Evolutionary conservation across 1,140 invertebrate genomes (phyloP), one percentile per base, ranked within the genome.

Genomic region (Drosophila persimilis): DNA sequence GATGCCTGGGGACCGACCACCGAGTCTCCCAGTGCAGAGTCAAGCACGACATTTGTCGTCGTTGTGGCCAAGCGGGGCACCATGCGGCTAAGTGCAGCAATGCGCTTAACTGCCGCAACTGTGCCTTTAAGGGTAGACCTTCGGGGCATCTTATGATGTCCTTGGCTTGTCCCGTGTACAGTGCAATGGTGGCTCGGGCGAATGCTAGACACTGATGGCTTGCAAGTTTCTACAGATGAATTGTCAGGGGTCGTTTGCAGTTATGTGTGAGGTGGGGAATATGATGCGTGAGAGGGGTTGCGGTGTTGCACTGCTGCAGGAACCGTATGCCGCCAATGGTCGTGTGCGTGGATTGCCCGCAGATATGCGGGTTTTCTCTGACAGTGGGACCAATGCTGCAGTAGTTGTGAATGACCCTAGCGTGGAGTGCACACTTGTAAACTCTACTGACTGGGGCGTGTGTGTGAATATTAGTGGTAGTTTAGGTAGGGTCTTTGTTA

Each of bases 61-160:
- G 47, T 0, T 64, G 69, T 6, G 60, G 69, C 6, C 47, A 64
- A n/a, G 15, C 22, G 43, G 62, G 61, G 6, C 62, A 73, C 11
- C 15, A 22, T 0, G 24, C n/a, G 0, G 29, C 11, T 20, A 9
- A 9, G n/a, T 69, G 51, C 15, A n/a, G 13, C 3, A 69, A 62
- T 22, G 50, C 51, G 8, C 9, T 48, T 11, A 47, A 31, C 31
- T 69, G 65, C 8, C 39, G 58, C 0, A 60, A 60, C 9, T 51
- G 47, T 11, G 39, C 47, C 1, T 51, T 60, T 11, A 60, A 52
- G 24, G 48, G 58, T 1, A 35, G 6, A 15, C 58, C 58, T n/a
- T 51, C 48, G 3, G 47, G 15, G 4, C 58, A 60, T 52, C 22
- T 60, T 4, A 51, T 60, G 58, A 60, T 60, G 58, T 60, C 47